Evolutionary conservation across 23 tunicate species (phyloP).

Genomic region (Styela plicata): DNA sequence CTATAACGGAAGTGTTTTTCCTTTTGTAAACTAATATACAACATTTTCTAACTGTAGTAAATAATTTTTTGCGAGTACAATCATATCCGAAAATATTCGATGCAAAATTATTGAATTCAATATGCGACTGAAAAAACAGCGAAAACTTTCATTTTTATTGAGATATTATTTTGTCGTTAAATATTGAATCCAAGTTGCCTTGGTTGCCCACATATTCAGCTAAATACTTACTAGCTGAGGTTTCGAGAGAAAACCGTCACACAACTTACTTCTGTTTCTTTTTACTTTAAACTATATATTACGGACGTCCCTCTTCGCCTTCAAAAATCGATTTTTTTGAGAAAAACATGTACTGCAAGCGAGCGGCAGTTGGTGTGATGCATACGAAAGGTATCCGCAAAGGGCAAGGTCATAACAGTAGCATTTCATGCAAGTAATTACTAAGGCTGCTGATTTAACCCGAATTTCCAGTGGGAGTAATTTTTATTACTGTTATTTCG

Average conservation of each 20-base stretch:
- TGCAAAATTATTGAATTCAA: too few species aligned
- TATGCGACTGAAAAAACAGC: too few species aligned
- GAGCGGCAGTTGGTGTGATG: conserved; percentile 17
- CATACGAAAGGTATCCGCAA: background rate
- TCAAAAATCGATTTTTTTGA: conserved; percentile 13
- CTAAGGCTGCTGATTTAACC: conserved; percentile 5
- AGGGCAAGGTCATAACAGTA: background rate
- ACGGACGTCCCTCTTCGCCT: background rate
- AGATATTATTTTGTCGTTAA: too few species aligned
- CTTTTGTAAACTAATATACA: too few species aligned
- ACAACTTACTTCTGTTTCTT: background rate
- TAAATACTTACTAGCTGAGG: background rate
- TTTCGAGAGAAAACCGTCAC: background rate
- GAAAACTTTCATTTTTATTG: too few species aligned
- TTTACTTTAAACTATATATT: background rate
- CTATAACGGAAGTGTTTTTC: too few species aligned
- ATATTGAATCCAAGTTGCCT: too few species aligned
- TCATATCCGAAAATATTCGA: too few species aligned
- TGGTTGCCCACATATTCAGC: too few species aligned
- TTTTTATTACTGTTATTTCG: background rate
- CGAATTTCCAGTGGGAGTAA: conserved; percentile 2
- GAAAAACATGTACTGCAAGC: background rate
- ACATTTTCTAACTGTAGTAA: too few species aligned
- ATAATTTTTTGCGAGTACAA: too few species aligned
- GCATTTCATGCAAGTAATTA: background rate